Evolutionary conservation across 2,888 invertebrate species (phyloP).

Genomic region (Nezara viridula): DNA sequence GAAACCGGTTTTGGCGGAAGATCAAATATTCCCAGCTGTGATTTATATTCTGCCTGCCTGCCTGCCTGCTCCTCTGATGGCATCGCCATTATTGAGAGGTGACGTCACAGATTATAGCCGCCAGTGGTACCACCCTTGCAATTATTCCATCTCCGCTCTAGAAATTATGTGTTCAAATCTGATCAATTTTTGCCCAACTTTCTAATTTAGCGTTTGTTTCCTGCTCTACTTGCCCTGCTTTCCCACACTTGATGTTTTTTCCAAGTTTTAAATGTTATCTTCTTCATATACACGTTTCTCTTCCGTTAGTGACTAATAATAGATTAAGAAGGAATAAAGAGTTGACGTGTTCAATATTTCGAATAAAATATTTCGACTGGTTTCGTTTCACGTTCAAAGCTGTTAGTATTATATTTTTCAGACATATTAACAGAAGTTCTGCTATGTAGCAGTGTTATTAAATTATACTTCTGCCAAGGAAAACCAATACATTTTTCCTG

Average conservation of each 20-base stretch:
- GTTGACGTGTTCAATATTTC: neutral
- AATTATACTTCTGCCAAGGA: neutral
- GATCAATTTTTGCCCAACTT: slow-evolving; percentile 28
- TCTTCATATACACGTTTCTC: neutral
- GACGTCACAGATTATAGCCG: slow-evolving; percentile 40
- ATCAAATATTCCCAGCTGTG: slow-evolving; percentile 48
- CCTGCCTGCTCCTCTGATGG: slow-evolving; percentile 37
- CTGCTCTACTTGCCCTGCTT: slow-evolving; percentile 23
- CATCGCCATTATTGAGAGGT: slow-evolving; percentile 45
- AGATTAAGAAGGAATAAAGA: neutral
- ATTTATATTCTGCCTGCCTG: too few species aligned
- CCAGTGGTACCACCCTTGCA: slow-evolving; percentile 46
- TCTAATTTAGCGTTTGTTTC: slow-evolving; percentile 42
- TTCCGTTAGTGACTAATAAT: neutral
- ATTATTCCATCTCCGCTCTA: slow-evolving; percentile 39
- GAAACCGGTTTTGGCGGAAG: slow-evolving; percentile 49
- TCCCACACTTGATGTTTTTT: neutral
- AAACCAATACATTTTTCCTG: neutral
- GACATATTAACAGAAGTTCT: neutral
- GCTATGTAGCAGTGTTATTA: neutral
- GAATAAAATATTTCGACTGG: too few species aligned
- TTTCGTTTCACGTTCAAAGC: neutral
- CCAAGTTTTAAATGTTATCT: neutral
- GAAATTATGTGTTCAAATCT: slow-evolving; percentile 49
- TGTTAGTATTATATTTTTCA: neutral